Evolutionary conservation across 1,140 invertebrate genomes (phyloP).

Genomic region (Cherax quadricarinatus): DNA sequence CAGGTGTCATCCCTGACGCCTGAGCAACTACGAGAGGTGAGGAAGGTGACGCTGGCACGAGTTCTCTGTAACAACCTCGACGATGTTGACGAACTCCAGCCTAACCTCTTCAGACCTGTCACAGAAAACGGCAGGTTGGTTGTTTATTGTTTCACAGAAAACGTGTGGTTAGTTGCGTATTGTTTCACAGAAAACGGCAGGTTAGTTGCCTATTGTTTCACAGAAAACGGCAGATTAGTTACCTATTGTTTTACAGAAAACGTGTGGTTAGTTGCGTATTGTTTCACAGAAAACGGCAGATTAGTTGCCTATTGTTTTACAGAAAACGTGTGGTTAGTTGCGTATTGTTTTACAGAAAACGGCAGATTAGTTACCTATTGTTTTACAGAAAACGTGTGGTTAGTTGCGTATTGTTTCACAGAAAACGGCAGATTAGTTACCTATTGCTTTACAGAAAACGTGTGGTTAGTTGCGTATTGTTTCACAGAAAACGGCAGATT

Average conservation of each 20-base stretch:
- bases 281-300: neutral
- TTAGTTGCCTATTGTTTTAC: neutral
- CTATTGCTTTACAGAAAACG: neutral
- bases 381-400: neutral
- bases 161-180: neutral
- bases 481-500: too few species aligned
- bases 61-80: slow-evolving; percentile 85
- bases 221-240: neutral
- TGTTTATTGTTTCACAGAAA: neutral
- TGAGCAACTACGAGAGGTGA: slow-evolving; percentile 81
- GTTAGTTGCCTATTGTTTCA: neutral
- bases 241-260: neutral
- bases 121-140: slow-evolving; percentile 71
- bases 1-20: slow-evolving; percentile 85
- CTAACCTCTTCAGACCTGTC: slow-evolving; percentile 75
- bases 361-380: slow-evolving; percentile 47
- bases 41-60: slow-evolving; percentile 83
- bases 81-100: slow-evolving; percentile 76
- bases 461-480: neutral
- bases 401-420: neutral
- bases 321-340: neutral
- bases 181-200: neutral
- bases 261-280: neutral
- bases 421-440: neutral
- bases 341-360: slow-evolving; percentile 68